Evolutionary conservation across 2,888 invertebrate genomes (phyloP), one percentile per base, ranked within the genome.

Genomic region (Neuroscelio doddi): DNA sequence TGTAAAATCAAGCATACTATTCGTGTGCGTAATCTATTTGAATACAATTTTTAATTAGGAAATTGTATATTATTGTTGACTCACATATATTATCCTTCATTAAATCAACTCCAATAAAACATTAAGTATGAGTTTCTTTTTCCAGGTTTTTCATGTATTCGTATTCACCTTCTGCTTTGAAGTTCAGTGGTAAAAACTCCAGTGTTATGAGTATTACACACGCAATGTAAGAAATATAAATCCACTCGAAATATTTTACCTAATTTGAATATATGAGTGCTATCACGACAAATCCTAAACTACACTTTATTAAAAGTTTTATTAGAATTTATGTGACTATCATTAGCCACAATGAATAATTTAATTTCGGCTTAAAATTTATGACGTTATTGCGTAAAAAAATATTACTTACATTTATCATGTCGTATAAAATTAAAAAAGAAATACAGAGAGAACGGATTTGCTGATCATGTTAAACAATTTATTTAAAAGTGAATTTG

Each of bases 181-280:
- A 53, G 38, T 17, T 45, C 21, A 17, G 30, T 14, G 36, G 36
- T 53, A 45, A 45, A 53, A 45, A 44, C 34, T 45, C 38, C 45
- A 53, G 16, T 38, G 38, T 45, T 38, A 38, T 36, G 53, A 38
- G 21, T 38, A 27, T 53, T 38, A 29, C 21, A 7, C 53, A 53
- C 53, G 53, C 45, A 45, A 52, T 9, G 24, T 16, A 27, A 34
- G 30, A 52, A 42, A 42, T 14, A 27, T 17, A 52, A 34, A 26
- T 36, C 30, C 17, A 17, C 27, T 7, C 10, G 10, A 32, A 32
- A 10, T 32, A 10, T 32, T 32, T 3, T 32, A 29, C 29, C 32
- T 32, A 32, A 32, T 32, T 32, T 32, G 12, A 32, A 32, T 32
- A 32, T 3, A 12, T 12, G 4, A 12, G 7, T 12, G 32, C 10